Conservation (phyloP, 2,797 vertebrate species). For the Premnoplex brunnescens region DNA sequence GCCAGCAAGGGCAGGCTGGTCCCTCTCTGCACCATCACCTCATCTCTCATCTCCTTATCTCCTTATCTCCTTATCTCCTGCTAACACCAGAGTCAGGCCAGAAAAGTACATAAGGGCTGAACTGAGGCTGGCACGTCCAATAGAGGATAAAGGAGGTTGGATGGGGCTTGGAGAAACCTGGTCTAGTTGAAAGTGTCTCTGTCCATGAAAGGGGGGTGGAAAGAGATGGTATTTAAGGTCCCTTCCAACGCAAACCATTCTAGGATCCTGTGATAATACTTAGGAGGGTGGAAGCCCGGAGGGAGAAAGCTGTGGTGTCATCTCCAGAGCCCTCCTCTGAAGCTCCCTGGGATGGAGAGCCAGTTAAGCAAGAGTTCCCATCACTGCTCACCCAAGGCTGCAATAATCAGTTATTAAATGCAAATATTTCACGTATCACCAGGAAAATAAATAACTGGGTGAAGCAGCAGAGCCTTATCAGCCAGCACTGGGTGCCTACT, state of each 20-base stretch:
- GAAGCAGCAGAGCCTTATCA: not conserved
- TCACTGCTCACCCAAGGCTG: not conserved
- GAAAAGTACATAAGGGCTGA: fast-evolving
- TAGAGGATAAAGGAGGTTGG: not conserved
- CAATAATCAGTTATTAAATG: not conserved
- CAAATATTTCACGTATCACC: not conserved
- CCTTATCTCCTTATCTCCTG: fast-evolving
- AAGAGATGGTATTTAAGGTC: not conserved
- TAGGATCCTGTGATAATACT: not conserved
- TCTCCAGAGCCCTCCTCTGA: not conserved
- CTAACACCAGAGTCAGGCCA: fast-evolving
- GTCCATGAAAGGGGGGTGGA: not conserved
- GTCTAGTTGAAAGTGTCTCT: not conserved
- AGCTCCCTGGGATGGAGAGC: not conserved
- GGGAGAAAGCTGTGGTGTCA: not conserved
- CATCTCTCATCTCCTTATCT: too few species aligned
- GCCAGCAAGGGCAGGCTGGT: not conserved
- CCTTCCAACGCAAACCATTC: not conserved
- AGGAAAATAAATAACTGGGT: not conserved
- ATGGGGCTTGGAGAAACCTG: not conserved
- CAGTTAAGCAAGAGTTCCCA: not conserved
- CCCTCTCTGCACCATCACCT: fast-evolving
- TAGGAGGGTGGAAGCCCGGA: not conserved
- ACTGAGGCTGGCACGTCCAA: fast-evolving
- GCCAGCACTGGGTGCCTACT: not conserved